A percentile compares a stretch with the other conserved stretches of the same genome.
Conservation (phyloP, 2,888 invertebrate species). For the Dromius quadrimaculatus region DNA sequence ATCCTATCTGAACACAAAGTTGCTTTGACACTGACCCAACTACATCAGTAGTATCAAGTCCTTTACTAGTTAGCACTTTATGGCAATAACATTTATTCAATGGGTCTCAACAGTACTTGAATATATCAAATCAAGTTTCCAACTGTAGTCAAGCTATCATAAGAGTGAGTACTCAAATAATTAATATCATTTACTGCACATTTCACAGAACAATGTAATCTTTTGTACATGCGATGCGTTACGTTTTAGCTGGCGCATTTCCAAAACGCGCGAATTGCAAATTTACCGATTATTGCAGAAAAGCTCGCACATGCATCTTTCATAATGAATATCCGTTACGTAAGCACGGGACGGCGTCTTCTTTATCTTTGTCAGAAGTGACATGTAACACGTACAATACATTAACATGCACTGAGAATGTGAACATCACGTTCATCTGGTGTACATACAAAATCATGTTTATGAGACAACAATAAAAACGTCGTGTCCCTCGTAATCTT, state of each 20-base stretch:
- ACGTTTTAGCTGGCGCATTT: conserved; percentile 22
- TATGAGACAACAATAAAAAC: conserved; percentile 46
- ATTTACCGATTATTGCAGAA: neutral
- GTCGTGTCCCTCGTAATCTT: conserved; percentile 40
- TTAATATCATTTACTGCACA: conserved; percentile 39
- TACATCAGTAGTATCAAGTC: too few relatives aligned
- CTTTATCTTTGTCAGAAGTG: neutral
- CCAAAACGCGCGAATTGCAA: conserved; percentile 19
- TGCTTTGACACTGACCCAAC: neutral
- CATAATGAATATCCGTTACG: neutral
- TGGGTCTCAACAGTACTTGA: neutral
- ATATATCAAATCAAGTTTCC: conserved; percentile 17
- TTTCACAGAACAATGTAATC: conserved; percentile 37
- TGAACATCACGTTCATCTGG: neutral
- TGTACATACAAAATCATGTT: conserved; percentile 40
- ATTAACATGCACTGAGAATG: neutral
- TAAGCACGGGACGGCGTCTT: neutral
- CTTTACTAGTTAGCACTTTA: too few relatives aligned
- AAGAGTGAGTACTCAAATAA: conserved; percentile 27
- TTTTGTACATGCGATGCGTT: conserved; percentile 25
- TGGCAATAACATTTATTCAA: too few relatives aligned
- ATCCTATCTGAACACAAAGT: conserved; percentile 27
- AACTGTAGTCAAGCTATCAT: neutral
- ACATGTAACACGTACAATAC: neutral
- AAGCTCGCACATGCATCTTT: neutral